A percentile compares a stretch with the other conserved stretches of the same genome.
phyloP scores from a whole-genome alignment of 2,888 invertebrate species.

The Pyrgus malvae region DNA sequence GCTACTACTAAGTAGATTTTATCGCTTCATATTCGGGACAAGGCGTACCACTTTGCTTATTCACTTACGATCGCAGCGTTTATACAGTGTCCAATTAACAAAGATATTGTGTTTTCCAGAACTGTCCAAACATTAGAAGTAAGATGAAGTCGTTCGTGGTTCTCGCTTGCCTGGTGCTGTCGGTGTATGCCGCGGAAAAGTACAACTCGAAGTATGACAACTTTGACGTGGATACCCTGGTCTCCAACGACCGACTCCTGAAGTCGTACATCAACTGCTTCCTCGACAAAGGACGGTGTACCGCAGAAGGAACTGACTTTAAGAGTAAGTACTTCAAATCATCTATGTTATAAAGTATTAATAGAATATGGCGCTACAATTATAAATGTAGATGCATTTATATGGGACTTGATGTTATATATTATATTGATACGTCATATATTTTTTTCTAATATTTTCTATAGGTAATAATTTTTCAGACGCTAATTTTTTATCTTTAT shows the following conservation, averaged over 20 bases:
- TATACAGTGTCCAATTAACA: constrained; percentile 23
- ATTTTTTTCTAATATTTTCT: background rate
- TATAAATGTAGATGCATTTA: too few species aligned
- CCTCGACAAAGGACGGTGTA: constrained; percentile 85
- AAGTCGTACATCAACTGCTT: constrained; percentile 88
- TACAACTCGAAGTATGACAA: constrained; percentile 88
- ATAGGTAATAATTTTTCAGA: background rate
- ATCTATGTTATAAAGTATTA: too few species aligned
- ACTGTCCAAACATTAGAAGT: constrained; percentile 37
- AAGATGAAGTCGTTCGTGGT: constrained; percentile 60
- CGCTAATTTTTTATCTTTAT: too few species aligned
- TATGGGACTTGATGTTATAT: too few species aligned
- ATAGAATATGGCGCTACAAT: too few species aligned
- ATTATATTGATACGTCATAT: background rate
- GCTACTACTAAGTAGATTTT: constrained; percentile 42
- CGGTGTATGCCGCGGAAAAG: constrained; percentile 65
- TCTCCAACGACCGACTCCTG: constrained; percentile 85
- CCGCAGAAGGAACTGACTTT: constrained; percentile 86
- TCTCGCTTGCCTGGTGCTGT: constrained; percentile 56
- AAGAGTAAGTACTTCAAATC: constrained; percentile 86
- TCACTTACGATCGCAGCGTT: constrained; percentile 2
- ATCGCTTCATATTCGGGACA: constrained; percentile 48
- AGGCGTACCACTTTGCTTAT: constrained; percentile 33
- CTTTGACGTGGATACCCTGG: constrained; percentile 86
- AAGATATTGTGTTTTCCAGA: constrained; percentile 29